A percentile compares a stretch with the other conserved stretches of the same genome.
Evolutionary conservation across 2,797 vertebrate species (phyloP).

Genomic region (Helostoma temminkii): DNA sequence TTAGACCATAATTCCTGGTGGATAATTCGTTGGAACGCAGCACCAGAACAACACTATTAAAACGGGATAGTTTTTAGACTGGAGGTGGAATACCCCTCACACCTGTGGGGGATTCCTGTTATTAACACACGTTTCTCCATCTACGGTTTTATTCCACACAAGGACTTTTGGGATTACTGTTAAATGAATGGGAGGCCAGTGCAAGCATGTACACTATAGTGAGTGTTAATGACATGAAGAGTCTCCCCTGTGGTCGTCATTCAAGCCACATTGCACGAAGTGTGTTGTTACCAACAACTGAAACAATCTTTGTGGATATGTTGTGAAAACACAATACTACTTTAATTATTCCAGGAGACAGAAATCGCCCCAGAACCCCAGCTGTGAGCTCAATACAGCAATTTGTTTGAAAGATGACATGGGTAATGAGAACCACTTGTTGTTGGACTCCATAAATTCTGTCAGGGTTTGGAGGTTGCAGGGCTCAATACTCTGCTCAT

Average conservation of each 20-base stretch:
- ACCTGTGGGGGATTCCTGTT: slow-evolving; percentile 58
- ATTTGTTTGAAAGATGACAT: slow-evolving; percentile 93
- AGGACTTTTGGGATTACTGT: slow-evolving; percentile 39
- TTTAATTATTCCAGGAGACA: slow-evolving; percentile 67
- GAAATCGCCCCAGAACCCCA: slow-evolving; percentile 72
- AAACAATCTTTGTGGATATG: slow-evolving; percentile 49
- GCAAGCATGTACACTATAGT: slow-evolving; percentile 21
- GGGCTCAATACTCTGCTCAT: slow-evolving; percentile 69
- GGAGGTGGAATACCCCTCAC: slow-evolving; percentile 57
- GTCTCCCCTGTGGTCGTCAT: slow-evolving; percentile 28
- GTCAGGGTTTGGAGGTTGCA: slow-evolving; percentile 78
- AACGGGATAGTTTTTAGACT: slow-evolving; percentile 77
- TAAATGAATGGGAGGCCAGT: slow-evolving; percentile 40
- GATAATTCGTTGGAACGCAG: slow-evolving; percentile 79
- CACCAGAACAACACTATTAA: slow-evolving; percentile 90
- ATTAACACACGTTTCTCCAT: slow-evolving; percentile 54
- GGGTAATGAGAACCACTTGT: slow-evolving; percentile 94
- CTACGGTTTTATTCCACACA: slow-evolving; percentile 52
- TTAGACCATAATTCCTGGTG: slow-evolving; percentile 88
- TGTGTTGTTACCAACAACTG: slow-evolving; percentile 49
- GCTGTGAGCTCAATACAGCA: slow-evolving; percentile 85
- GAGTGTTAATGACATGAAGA: slow-evolving; percentile 51
- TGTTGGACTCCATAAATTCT: slow-evolving; percentile 83
- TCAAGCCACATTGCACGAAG: slow-evolving; percentile 34
- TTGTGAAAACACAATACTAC: slow-evolving; percentile 63